Conservation (phyloP, 64 coral and sea anemone genomes). For the Montipora efflorescens region DNA sequence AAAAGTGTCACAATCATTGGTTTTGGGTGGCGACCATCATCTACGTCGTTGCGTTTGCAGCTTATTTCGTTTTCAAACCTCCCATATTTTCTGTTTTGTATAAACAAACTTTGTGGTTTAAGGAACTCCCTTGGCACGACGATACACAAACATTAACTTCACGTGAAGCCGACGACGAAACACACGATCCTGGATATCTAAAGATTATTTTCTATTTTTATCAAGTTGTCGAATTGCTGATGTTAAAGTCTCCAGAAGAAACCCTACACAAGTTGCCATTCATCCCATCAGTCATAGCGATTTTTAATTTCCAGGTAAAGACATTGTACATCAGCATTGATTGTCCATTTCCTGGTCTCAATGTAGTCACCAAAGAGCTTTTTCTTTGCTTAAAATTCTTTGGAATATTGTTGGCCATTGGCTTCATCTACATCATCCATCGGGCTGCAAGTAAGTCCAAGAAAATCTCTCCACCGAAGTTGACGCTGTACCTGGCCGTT, state of each 20-base stretch:
- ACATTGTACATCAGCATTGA: slow-evolving; percentile 39
- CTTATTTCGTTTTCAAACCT: slow-evolving; percentile 72
- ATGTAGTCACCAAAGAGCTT: slow-evolving; percentile 76
- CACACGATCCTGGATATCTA: slow-evolving; percentile 62
- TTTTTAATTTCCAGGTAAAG: slow-evolving; percentile 84
- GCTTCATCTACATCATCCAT: slow-evolving; percentile 50
- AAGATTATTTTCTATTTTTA: slow-evolving; percentile 91
- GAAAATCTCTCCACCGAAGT: neutral
- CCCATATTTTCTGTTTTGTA: slow-evolving; percentile 23
- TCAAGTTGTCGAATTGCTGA: slow-evolving; percentile 68
- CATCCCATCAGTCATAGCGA: slow-evolving; percentile 66
- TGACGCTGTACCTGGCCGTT: slow-evolving; percentile 75
- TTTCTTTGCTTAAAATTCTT: slow-evolving; percentile 69
- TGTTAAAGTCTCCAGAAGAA: slow-evolving; percentile 20
- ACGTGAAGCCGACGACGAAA: neutral
- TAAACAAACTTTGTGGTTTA: slow-evolving; percentile 63
- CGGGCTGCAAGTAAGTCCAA: neutral
- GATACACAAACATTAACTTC: neutral
- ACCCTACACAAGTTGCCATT: slow-evolving; percentile 36
- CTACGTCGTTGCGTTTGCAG: slow-evolving; percentile 41
- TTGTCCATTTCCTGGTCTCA: slow-evolving; percentile 84
- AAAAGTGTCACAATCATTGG: slow-evolving; percentile 73
- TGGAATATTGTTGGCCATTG: slow-evolving; percentile 28
- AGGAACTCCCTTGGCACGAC: neutral
- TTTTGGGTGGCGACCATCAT: slow-evolving; percentile 68